These are phyloP conservation scores for Mus spretus DNA, from an alignment of 2,797 vertebrate genomes.

Conservation along the genomic window DNA sequence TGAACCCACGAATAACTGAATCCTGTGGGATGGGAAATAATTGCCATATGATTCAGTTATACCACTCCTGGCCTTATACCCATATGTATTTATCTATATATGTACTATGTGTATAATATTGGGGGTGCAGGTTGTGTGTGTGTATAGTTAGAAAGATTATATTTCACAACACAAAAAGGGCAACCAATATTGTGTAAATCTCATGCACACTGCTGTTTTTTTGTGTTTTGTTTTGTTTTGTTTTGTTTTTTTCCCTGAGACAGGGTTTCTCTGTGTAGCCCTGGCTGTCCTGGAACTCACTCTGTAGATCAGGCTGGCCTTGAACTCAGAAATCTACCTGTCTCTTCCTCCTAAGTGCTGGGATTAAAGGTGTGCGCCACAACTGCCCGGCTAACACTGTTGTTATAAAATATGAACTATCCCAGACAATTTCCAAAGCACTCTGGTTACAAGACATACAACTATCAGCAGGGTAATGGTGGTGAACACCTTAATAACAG, in stretches of 20 bases:
- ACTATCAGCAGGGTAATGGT: background rate
- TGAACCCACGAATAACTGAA: no score
- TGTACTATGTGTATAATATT: background rate
- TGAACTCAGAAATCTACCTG: no score
- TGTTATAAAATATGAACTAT: background rate
- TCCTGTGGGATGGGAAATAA: no score
- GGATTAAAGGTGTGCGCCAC: no score
- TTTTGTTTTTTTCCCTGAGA: no score
- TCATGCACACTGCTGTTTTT: no score
- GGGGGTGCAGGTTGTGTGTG: background rate
- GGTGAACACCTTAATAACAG: background rate
- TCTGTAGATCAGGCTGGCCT: no score
- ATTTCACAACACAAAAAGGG: background rate
- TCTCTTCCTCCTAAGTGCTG: no score
- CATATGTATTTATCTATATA: background rate
- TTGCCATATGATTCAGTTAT: background rate
- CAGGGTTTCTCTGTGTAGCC: no score
- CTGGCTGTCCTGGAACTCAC: no score
- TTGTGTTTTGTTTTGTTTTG: no score
- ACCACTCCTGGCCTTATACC: background rate
- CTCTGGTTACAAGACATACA: background rate
- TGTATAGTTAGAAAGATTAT: background rate
- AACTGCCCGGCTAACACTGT: background rate
- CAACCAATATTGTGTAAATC: no score
- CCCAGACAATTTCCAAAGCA: background rate